A percentile compares a stretch with the other conserved stretches of the same genome.
Evolutionary conservation across 2,797 vertebrate genomes (phyloP).

Genomic region (Semaprochilodus insignis): DNA sequence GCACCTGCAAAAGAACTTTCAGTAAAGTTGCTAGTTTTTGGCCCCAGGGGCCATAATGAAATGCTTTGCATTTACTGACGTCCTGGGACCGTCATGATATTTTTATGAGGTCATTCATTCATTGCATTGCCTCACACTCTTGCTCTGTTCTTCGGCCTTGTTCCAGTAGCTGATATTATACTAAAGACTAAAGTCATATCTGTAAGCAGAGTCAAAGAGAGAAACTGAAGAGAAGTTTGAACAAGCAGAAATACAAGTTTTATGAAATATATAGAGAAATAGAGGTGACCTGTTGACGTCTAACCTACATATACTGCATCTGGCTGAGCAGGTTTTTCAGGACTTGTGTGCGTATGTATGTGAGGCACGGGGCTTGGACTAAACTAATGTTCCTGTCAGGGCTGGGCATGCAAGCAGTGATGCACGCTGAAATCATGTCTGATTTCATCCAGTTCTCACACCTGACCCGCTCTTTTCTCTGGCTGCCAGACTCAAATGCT

Average conservation of each 20-base stretch:
- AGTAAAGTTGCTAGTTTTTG: conserved; percentile 6
- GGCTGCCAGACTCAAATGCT: no score
- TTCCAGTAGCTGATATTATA: conserved; percentile 38
- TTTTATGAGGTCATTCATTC: neutral
- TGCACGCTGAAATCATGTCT: conserved; percentile 35
- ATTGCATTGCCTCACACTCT: conserved; percentile 11
- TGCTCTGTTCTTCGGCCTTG: conserved; percentile 12
- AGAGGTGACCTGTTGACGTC: neutral
- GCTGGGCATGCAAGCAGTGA: conserved; percentile 11
- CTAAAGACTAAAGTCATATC: neutral
- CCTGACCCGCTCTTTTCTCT: neutral
- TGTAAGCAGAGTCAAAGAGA: conserved; percentile 14
- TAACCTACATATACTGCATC: conserved; percentile 15
- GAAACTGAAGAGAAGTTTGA: conserved; percentile 11
- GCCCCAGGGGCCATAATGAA: neutral
- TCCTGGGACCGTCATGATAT: neutral
- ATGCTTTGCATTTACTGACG: neutral
- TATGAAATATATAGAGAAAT: conserved; percentile 1
- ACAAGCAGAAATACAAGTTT: neutral
- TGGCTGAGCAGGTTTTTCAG: conserved; percentile 50
- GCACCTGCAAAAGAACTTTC: no score
- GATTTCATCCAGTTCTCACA: conserved; percentile 16
- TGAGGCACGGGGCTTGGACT: neutral
- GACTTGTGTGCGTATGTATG: conserved; percentile 2
- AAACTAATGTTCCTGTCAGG: conserved; percentile 20